A percentile compares a stretch with the other conserved stretches of the same genome.
phyloP scores from a whole-genome alignment of 1,140 invertebrate species.

The Drosophila bifasciata region DNA sequence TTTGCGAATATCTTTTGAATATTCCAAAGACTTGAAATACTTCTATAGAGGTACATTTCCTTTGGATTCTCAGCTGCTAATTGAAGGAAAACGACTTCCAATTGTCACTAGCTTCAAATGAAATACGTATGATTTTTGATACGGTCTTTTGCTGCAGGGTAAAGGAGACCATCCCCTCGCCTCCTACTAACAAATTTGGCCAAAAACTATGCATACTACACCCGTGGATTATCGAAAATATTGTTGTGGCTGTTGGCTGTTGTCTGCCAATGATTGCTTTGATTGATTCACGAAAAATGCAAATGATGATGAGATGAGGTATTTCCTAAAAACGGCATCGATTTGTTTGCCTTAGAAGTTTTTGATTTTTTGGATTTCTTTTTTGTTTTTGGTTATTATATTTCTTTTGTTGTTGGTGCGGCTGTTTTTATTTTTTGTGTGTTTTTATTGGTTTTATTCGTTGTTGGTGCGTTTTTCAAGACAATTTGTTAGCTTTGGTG shows the following conservation, averaged over 20 bases:
- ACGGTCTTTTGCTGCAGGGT: conserved; percentile 23
- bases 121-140: background rate
- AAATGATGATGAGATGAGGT: conserved; percentile 66
- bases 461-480: conserved; percentile 62
- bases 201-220: conserved; percentile 23
- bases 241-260: conserved; percentile 14
- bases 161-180: conserved; percentile 11
- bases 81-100: background rate
- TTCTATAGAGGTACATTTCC: no score
- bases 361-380: conserved; percentile 62
- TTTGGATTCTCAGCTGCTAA: no score
- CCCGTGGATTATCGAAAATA: conserved; percentile 46
- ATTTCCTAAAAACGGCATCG: conserved; percentile 73
- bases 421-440: conserved; percentile 30
- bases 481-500: conserved; percentile 69
- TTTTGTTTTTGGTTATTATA: conserved; percentile 60
- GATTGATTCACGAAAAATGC: conserved; percentile 80
- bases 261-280: conserved; percentile 54
- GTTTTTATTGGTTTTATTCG: conserved; percentile 9
- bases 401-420: conserved; percentile 28
- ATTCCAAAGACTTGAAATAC: no score
- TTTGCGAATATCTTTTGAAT: no score
- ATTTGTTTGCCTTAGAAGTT: conserved; percentile 77
- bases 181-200: no score
- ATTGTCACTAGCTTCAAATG: background rate